Percentiles rank a stretch among this genome's conserved stretches.
These are phyloP conservation scores for Ardeotis arabs DNA, from an alignment of 2,113 vertebrate genomes.

Conservation along the genomic window DNA sequence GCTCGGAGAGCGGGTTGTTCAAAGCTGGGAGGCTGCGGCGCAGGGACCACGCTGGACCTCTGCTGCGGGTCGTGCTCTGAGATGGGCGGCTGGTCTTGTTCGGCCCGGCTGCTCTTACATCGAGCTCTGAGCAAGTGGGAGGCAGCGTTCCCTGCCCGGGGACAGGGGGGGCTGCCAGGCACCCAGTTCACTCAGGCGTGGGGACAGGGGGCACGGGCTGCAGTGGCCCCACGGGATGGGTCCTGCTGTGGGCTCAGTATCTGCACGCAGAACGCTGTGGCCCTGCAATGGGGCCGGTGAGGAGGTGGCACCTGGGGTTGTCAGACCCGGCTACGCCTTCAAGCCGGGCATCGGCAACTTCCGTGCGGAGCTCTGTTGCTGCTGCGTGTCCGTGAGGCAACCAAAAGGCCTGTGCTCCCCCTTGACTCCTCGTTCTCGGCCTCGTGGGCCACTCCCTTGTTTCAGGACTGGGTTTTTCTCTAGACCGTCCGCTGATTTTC, in stretches of 20 bases:
- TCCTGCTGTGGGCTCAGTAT: background rate
- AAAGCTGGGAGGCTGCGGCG: accelerated
- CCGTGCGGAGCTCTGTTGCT: background rate
- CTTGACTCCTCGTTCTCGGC: background rate
- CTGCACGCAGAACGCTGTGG: accelerated
- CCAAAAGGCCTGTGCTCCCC: accelerated
- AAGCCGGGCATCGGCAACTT: accelerated
- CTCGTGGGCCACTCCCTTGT: background rate
- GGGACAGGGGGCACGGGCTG: accelerated
- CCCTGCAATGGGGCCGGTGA: accelerated
- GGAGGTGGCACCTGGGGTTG: background rate
- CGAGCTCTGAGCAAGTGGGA: background rate
- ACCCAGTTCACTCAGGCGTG: accelerated
- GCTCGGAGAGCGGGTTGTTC: no score
- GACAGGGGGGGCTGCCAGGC: background rate
- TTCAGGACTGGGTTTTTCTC: background rate
- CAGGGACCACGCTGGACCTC: background rate
- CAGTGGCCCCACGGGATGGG: no score
- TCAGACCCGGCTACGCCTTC: accelerated
- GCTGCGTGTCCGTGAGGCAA: accelerated
- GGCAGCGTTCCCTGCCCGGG: background rate
- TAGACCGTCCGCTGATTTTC: background rate
- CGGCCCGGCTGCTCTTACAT: background rate
- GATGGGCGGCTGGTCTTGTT: accelerated
- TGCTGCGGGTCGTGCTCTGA: background rate